phyloP scores from a whole-genome alignment of 2,797 vertebrate genomes.

The Silurus lanzhouensis region DNA sequence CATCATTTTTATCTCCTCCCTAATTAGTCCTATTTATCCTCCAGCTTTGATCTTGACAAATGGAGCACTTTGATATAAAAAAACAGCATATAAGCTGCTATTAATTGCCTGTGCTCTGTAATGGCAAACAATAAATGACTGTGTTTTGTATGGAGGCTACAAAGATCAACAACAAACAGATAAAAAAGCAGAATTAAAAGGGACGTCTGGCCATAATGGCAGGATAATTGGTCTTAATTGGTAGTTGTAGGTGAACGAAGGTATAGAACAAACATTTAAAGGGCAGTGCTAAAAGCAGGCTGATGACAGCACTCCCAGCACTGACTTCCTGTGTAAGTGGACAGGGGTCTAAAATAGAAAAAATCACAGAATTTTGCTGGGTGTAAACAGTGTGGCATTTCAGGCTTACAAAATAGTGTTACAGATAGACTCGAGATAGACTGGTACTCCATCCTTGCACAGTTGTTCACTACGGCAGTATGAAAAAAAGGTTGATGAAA shows the following conservation, averaged over 20 bases:
- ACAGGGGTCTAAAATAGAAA: neutral
- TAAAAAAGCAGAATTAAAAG: neutral
- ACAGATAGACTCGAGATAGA: neutral
- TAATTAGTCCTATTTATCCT: slow-evolving; percentile 67
- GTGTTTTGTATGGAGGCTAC: slow-evolving; percentile 10
- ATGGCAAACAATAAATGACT: slow-evolving; percentile 62
- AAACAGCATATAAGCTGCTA: slow-evolving; percentile 56
- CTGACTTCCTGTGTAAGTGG: slow-evolving; percentile 88
- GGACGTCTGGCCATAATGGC: slow-evolving; percentile 57
- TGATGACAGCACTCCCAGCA: slow-evolving; percentile 95
- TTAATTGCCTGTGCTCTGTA: slow-evolving; percentile 59
- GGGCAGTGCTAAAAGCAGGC: slow-evolving; percentile 98
- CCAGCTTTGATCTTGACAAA: slow-evolving; percentile 61
- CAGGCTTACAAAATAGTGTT: neutral
- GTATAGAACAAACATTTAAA: slow-evolving; percentile 76
- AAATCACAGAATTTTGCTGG: neutral
- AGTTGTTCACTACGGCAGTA: neutral
- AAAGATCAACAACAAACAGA: slow-evolving; percentile 17
- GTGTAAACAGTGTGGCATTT: neutral
- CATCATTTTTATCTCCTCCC: slow-evolving; percentile 62
- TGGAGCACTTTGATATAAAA: slow-evolving; percentile 44
- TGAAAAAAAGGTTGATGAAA: too few species aligned
- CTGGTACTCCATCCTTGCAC: neutral
- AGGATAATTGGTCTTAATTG: slow-evolving; percentile 73
- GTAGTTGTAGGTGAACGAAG: slow-evolving; percentile 75